Evolutionary conservation across 2,113 vertebrate genomes (phyloP).

Genomic region (Nerophis ophidion): DNA sequence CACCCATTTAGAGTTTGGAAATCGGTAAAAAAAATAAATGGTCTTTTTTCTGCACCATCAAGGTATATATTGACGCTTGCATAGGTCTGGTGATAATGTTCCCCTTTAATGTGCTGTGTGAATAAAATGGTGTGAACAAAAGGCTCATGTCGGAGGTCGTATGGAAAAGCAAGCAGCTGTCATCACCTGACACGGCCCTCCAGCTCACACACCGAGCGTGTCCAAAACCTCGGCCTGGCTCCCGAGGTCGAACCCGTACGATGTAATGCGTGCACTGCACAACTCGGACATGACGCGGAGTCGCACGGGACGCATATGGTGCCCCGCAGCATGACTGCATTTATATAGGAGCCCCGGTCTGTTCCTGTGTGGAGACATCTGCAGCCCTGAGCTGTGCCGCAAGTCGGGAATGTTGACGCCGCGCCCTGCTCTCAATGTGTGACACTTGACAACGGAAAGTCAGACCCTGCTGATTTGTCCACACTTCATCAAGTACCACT

Average conservation of each 20-base stretch:
- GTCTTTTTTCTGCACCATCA: no score
- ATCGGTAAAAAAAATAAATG: no score
- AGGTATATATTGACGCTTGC: no score
- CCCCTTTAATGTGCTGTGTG: no score
- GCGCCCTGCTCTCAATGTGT: slow-evolving; percentile 6
- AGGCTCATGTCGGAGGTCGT: no score
- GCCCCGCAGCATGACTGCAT: slow-evolving; percentile 10
- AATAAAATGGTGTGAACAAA: no score
- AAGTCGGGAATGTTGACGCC: slow-evolving; percentile 12
- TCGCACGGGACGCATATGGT: slow-evolving; percentile 20
- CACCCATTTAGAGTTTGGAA: no score
- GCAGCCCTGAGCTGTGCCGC: slow-evolving; percentile 18
- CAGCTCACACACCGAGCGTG: slow-evolving; percentile 10
- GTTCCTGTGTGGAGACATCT: slow-evolving; percentile 5
- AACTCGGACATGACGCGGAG: not conserved
- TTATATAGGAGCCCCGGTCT: slow-evolving; percentile 7
- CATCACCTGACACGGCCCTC: not conserved
- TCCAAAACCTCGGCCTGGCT: slow-evolving; percentile 7
- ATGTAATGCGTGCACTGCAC: not conserved
- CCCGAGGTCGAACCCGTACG: not conserved
- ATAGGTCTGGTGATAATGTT: no score
- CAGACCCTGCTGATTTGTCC: no score
- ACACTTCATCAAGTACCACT: no score
- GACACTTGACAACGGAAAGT: not conserved
- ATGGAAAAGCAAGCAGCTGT: not conserved